Percentiles rank a stretch among this genome's conserved stretches.
phyloP scores from a whole-genome alignment of 2,888 invertebrate species.

The Diachrysia chrysitis region DNA sequence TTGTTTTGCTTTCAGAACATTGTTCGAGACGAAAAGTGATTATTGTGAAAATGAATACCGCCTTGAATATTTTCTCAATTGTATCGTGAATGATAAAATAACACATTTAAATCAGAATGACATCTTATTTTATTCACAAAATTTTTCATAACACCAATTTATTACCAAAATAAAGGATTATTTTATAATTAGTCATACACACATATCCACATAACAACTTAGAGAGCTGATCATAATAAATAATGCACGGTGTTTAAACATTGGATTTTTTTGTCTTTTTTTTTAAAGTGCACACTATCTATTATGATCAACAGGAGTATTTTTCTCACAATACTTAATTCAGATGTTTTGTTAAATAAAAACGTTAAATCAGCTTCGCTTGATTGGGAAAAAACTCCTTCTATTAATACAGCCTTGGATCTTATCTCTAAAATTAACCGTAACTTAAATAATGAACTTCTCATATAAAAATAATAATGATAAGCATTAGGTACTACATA shows the following conservation, averaged over 20 bases:
- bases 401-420: constrained; percentile 88
- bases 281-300: constrained; percentile 67
- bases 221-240: constrained; percentile 76
- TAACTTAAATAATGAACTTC: constrained; percentile 87
- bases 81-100: constrained; percentile 47
- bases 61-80: constrained; percentile 20
- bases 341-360: constrained; percentile 67
- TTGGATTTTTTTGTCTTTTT: constrained; percentile 65
- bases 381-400: constrained; percentile 80
- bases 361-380: constrained; percentile 67
- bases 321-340: constrained; percentile 76
- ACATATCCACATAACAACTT: constrained; percentile 84
- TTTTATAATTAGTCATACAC: constrained; percentile 87
- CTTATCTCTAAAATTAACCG: constrained; percentile 84
- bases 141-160: constrained; percentile 88
- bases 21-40: constrained; percentile 76
- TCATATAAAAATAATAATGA: constrained; percentile 87
- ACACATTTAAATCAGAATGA: constrained; percentile 74
- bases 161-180: constrained; percentile 88
- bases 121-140: constrained; percentile 88
- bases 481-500: constrained; percentile 79
- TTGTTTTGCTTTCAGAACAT: constrained; percentile 80
- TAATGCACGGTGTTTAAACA: constrained; percentile 61
- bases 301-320: constrained; percentile 80
- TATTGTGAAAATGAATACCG: constrained; percentile 24